Base-by-base conservation (phyloP, 64 coral and sea anemone species). In the Pocillopora damicornis region DNA sequence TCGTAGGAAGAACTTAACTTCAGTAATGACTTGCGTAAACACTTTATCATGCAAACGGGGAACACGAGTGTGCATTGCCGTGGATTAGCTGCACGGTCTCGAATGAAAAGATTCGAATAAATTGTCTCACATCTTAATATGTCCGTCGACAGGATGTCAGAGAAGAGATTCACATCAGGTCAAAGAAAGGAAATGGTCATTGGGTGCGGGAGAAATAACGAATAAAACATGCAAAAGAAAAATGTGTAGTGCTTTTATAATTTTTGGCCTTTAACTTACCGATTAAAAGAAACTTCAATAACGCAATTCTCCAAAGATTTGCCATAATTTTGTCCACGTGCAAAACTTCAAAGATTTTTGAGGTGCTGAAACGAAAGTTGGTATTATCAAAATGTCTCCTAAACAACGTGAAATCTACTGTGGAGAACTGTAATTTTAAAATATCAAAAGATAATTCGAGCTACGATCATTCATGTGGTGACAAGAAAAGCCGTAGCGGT, bases 351-450 rank as follows among this genome's bases (percentile, higher is more conserved):
- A n/a, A 71, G 5, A 18, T 84, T 37, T 56, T 72, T 58, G 64
- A 84, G 71, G 81, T 58, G 81, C 7, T 79, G 38, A 57, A 73
- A 71, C 81, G 56, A 84, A 58, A 71, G 64, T 72, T 84, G 11
- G 15, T 26, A 51, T 38, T 51, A 51, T 51, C 7, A 51, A 51
- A 51, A 22, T 71, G 37, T 38, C 38, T 71, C 81, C 81, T 38
- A 71, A 2, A 84, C 61, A 51, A 62, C 10, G 67, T 9, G 38
- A n/a, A 84, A 58, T 22, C 9, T 66, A 10, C 37, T 56, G 1
- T 11, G 37, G 36, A 72, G 71, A 58, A 56, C 36, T 34, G 56
- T 4, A 17, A 69, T 72, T 65, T 38, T 84, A 57, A 12, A 20
- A 84, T 23, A 71, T 20, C 5, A 57, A 66, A 51, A 51, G 42